These are phyloP conservation scores for Microctenopoma stevenorrisi DNA, from an alignment of 2,797 vertebrate genomes.

Conservation along the genomic window DNA sequence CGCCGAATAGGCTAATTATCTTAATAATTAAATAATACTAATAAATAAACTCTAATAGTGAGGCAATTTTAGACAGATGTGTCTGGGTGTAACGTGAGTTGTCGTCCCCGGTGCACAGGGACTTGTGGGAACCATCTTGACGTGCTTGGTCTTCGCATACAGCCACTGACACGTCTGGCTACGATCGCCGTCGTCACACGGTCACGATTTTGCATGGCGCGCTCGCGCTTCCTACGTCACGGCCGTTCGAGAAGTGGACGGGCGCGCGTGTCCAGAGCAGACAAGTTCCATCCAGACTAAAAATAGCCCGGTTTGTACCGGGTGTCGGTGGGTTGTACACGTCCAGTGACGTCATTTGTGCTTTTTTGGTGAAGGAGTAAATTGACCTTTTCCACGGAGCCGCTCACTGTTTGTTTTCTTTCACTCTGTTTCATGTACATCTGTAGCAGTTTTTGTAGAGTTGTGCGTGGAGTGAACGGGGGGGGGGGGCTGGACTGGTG, in stretches of 20 bases:
- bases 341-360: slow-evolving; percentile 75
- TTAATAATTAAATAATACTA: too few relatives aligned
- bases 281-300: slow-evolving; percentile 72
- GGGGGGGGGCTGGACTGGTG: neutral
- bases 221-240: slow-evolving; percentile 75
- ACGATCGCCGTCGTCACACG: slow-evolving; percentile 55
- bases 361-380: slow-evolving; percentile 49
- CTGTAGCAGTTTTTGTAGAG: neutral
- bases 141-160: slow-evolving; percentile 32
- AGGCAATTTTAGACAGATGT: neutral
- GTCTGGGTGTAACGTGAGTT: neutral
- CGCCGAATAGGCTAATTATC: fast-evolving
- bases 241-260: slow-evolving; percentile 48
- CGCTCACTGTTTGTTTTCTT: slow-evolving; percentile 14
- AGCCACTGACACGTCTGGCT: slow-evolving; percentile 23
- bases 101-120: too few relatives aligned
- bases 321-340: slow-evolving; percentile 66
- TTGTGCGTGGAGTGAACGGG: neutral
- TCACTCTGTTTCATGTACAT: slow-evolving; percentile 26
- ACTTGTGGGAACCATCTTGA: slow-evolving; percentile 30
- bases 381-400: slow-evolving; percentile 67
- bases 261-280: slow-evolving; percentile 65
- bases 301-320: slow-evolving; percentile 74
- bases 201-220: slow-evolving; percentile 72
- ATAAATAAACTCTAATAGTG: neutral